A percentile compares a stretch with the other conserved stretches of the same genome.
Conservation (phyloP, 1,140 invertebrate genomes). For the Gonatopus flavifemur region DNA sequence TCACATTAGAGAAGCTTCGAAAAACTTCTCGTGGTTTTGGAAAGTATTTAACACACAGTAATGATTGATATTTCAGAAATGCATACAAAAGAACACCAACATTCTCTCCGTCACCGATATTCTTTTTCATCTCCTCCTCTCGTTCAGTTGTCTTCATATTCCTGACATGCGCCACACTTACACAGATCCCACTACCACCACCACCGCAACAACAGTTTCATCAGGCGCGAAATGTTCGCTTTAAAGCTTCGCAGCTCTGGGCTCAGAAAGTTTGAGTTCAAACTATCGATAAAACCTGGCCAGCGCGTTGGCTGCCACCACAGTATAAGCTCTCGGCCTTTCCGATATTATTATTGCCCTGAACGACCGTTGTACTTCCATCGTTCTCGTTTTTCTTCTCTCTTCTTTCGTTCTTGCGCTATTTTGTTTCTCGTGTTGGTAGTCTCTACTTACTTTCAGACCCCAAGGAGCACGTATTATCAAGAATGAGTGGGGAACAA, state of each 20-base stretch:
- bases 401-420: conserved; percentile 7
- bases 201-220: conserved; percentile 25
- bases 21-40: too few species aligned
- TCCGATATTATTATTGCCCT: conserved; percentile 40
- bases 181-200: too few species aligned
- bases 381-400: conserved; percentile 31
- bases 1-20: too few species aligned
- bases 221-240: conserved; percentile 36
- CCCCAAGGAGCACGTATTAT: conserved; percentile 19
- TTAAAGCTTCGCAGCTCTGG: conserved; percentile 41
- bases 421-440: conserved; percentile 32
- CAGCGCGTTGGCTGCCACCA: too few species aligned
- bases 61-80: not conserved
- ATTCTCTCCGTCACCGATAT: too few species aligned
- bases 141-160: too few species aligned
- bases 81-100: too few species aligned
- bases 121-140: too few species aligned
- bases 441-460: conserved; percentile 27
- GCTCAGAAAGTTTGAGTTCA: conserved; percentile 38
- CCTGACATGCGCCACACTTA: too few species aligned
- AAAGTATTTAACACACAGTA: too few species aligned
- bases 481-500: too few species aligned
- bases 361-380: conserved; percentile 26
- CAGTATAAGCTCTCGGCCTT: conserved; percentile 35
- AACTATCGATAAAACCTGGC: conserved; percentile 47